A percentile compares a stretch with the other conserved stretches of the same genome.
Evolutionary conservation across 2,888 invertebrate genomes (phyloP).

Genomic region (Tromatobia lineatoria): DNA sequence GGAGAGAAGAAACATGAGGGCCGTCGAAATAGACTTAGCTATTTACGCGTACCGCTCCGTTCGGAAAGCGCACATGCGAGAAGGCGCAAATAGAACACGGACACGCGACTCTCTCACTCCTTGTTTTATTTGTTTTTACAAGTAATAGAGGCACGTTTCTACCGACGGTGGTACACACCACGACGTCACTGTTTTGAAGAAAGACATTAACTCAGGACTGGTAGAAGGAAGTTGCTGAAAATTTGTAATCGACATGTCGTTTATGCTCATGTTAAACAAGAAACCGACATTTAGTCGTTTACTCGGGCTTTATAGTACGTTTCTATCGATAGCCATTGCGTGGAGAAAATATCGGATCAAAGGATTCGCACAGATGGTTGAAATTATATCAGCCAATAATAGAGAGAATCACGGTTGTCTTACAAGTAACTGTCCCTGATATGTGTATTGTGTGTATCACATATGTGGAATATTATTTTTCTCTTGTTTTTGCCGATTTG

Average conservation of each 20-base stretch:
- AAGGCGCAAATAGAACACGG: slow-evolving; percentile 69
- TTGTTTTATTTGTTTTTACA: slow-evolving; percentile 58
- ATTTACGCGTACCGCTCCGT: slow-evolving; percentile 70
- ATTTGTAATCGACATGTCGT: slow-evolving; percentile 49
- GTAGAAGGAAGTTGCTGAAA: slow-evolving; percentile 38
- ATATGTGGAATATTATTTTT: too few relatives aligned
- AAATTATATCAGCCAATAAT: neutral
- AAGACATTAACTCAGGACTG: slow-evolving; percentile 24
- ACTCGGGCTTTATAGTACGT: neutral
- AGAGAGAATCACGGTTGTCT: neutral
- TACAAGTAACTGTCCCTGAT: neutral
- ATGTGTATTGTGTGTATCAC: too few relatives aligned
- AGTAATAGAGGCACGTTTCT: slow-evolving; percentile 52
- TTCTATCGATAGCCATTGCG: slow-evolving; percentile 24
- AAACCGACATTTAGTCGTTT: slow-evolving; percentile 23
- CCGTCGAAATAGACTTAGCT: slow-evolving; percentile 68
- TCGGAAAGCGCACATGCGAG: slow-evolving; percentile 64
- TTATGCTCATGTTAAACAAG: slow-evolving; percentile 23
- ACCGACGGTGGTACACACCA: neutral
- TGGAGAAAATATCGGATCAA: neutral
- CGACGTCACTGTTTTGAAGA: slow-evolving; percentile 28
- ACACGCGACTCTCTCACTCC: neutral
- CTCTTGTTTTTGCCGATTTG: too few relatives aligned
- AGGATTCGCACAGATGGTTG: neutral
- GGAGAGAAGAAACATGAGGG: slow-evolving; percentile 9